Evolutionary conservation across 2,113 vertebrate genomes (phyloP).

Genomic region (Rattus rattus): DNA sequence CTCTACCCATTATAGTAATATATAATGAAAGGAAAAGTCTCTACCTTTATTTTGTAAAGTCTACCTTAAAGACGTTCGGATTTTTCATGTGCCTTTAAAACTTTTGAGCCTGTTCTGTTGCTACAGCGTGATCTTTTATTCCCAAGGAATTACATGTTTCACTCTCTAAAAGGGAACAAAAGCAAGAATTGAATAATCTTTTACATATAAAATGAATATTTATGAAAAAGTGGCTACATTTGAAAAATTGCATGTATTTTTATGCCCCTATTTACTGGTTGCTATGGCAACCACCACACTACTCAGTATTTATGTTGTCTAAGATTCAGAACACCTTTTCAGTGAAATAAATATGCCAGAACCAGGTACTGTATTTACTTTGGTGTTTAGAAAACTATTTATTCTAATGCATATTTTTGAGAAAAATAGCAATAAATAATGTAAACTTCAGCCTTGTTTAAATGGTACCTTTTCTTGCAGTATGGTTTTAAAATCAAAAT

Average conservation of each 20-base stretch:
- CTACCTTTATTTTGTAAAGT: slow-evolving; percentile 49
- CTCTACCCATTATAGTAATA: slow-evolving; percentile 28
- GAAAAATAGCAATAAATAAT: slow-evolving; percentile 74
- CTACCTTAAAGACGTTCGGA: slow-evolving; percentile 32
- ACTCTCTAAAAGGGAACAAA: slow-evolving; percentile 47
- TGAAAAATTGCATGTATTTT: slow-evolving; percentile 79
- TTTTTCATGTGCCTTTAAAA: slow-evolving; percentile 41
- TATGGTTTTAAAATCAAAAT: slow-evolving; percentile 70
- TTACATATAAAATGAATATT: slow-evolving; percentile 75
- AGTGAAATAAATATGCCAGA: slow-evolving; percentile 78
- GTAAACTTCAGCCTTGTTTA: slow-evolving; percentile 63
- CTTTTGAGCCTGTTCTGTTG: slow-evolving; percentile 21
- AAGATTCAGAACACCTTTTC: slow-evolving; percentile 72
- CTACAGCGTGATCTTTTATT: slow-evolving; percentile 55
- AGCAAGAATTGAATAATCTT: slow-evolving; percentile 61
- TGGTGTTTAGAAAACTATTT: slow-evolving; percentile 79
- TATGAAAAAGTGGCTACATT: slow-evolving; percentile 70
- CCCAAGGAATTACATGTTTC: slow-evolving; percentile 48
- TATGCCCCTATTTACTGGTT: slow-evolving; percentile 76
- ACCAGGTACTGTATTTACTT: slow-evolving; percentile 65
- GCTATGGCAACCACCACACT: slow-evolving; percentile 75
- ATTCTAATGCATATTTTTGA: slow-evolving; percentile 68
- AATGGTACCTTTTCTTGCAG: slow-evolving; percentile 60
- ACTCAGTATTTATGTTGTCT: slow-evolving; percentile 82
- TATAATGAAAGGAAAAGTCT: slow-evolving; percentile 12